Evolutionary conservation across 2,888 invertebrate genomes (phyloP), one percentile per base, ranked within the genome.

Genomic region (Eubasilissa splendida): DNA sequence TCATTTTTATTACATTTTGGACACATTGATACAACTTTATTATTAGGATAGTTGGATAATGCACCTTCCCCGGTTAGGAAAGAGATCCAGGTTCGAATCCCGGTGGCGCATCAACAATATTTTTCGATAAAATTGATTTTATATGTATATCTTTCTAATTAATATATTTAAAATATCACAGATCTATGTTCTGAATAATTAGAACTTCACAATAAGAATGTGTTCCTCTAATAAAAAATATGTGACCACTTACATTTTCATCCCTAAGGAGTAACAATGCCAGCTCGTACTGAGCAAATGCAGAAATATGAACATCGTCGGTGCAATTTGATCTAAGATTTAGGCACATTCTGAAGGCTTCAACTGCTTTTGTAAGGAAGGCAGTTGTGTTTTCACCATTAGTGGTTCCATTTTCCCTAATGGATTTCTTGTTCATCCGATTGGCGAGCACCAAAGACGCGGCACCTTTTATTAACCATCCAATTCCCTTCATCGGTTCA

Each of bases 271-370:
- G 86, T 52, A 92, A 86, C 14, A 88, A 87, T 4, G 93, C 94
- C 70, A 94, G 87, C 86, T 94, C 94, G 86, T 92, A 94, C 77
- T 91, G 88, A 22, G 93, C 92, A 86, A 93, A 94, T 3, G 93
- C 93, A 75, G 93, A 91, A 78, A 94, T 87, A 85, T 94, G 93
- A 76, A 89, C 86, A 85, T 92, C 91, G 31, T 87, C 86, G 3
- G 86, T 86, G 80, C 82, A 75, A 75, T 84, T 81, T 53, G 83
- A 85, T 79, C 89, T 84, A 77, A 85, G 80, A 56, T 87, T 86
- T 80, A 88, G 84, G 85, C 90, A 88, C 77, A 86, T 85, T 83
- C 87, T 85, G 83, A 89, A 90, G 82, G 86, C 86, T 3, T 84
- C 82, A 14, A 88, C 85, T 3, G 89, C 90, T 75, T 86, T 85